A percentile compares a stretch with the other conserved stretches of the same genome.
Evolutionary conservation across 2,888 invertebrate genomes (phyloP).

Genomic region (Hecatera dysodea): DNA sequence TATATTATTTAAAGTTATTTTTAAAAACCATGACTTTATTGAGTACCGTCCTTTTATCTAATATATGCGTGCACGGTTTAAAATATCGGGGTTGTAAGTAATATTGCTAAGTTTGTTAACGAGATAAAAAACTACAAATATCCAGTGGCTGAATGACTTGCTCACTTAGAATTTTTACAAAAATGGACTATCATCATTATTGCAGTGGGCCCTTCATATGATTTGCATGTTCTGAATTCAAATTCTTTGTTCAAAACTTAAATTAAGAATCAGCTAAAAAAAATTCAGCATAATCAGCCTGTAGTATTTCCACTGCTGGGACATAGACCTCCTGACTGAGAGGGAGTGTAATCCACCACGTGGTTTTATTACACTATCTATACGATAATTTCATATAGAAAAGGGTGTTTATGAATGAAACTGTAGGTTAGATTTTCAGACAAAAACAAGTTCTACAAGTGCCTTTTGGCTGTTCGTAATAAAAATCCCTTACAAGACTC

Average conservation of each 20-base stretch:
- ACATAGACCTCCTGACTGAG: neutral
- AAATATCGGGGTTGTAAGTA: no score
- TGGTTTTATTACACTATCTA: neutral
- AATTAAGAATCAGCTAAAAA: neutral
- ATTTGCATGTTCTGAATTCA: neutral
- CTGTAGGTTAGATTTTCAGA: conserved; percentile 1
- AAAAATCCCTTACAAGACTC: conserved; percentile 34
- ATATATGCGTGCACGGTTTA: no score
- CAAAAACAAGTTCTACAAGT: conserved; percentile 9
- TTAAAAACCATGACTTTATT: no score
- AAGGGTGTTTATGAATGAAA: neutral
- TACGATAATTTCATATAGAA: neutral
- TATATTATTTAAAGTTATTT: no score
- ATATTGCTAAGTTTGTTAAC: no score
- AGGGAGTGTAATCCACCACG: neutral
- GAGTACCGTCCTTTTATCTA: no score
- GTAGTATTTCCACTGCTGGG: neutral
- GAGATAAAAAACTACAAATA: no score
- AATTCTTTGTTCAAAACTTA: neutral
- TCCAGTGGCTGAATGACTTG: no score
- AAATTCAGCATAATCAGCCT: neutral
- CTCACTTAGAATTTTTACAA: no score
- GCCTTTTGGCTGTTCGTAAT: conserved; percentile 21
- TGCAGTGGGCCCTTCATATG: no score
- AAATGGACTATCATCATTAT: no score